Conservation (phyloP, 2,113 vertebrate genomes). For the Nanorana parkeri region DNA sequence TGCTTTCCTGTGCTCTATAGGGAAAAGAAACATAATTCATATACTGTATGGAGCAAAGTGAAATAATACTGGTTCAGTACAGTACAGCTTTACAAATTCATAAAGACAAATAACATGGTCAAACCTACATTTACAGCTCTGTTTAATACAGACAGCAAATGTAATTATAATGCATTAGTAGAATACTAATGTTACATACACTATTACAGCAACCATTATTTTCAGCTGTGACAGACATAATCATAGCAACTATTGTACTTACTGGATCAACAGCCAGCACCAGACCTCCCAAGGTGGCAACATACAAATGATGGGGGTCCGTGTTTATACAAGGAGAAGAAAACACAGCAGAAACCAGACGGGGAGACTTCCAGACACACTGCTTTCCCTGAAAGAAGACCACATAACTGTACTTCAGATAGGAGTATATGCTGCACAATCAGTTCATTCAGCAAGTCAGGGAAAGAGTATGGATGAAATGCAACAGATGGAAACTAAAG, state of each 20-base stretch:
- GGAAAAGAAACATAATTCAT: neutral
- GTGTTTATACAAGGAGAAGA: slow-evolving; percentile 84
- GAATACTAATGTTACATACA: too few relatives aligned
- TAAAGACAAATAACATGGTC: too few relatives aligned
- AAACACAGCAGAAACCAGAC: slow-evolving; percentile 85
- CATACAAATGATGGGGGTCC: slow-evolving; percentile 77
- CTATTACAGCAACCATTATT: too few relatives aligned
- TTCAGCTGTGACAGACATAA: too few relatives aligned
- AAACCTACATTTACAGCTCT: too few relatives aligned
- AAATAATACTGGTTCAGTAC: too few relatives aligned
- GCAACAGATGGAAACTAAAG: too few relatives aligned
- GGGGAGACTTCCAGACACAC: slow-evolving; percentile 84
- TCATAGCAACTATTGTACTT: slow-evolving; percentile 59
- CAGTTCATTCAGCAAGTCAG: neutral
- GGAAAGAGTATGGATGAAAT: neutral
- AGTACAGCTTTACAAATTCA: too few relatives aligned
- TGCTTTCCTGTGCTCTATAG: slow-evolving; percentile 76
- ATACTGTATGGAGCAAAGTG: neutral
- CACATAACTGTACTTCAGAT: too few relatives aligned
- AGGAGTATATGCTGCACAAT: too few relatives aligned
- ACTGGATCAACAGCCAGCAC: slow-evolving; percentile 84
- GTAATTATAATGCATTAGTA: too few relatives aligned
- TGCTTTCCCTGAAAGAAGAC: slow-evolving; percentile 71
- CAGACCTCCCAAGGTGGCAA: slow-evolving; percentile 83
- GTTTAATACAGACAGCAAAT: too few relatives aligned